Evolutionary conservation across 53 echinoderm and acorn worm genomes (phyloP).

Genomic region (Patiria pectinifera): DNA sequence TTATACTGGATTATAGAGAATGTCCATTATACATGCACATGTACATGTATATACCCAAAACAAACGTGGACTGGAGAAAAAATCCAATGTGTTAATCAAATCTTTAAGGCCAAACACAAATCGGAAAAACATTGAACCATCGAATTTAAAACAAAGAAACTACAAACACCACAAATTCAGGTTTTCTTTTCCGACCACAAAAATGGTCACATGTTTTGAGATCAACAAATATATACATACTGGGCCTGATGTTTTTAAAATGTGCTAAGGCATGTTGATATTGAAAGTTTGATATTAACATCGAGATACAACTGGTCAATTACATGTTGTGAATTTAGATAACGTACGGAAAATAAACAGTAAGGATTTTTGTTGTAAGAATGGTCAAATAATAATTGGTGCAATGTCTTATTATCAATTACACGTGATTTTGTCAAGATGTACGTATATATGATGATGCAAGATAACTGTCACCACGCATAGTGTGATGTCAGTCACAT

Average conservation of each 20-base stretch:
- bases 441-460: neutral
- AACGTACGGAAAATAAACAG: neutral
- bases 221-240: slow-evolving; percentile 61
- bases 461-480: too few species aligned
- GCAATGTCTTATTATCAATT: neutral
- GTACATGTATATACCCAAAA: too few species aligned
- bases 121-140: neutral
- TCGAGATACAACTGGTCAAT: neutral
- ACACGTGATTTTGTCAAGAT: neutral
- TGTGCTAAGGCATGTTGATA: slow-evolving; percentile 45
- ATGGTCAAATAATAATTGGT: neutral
- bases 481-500: too few species aligned
- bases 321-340: neutral
- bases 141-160: neutral
- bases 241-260: slow-evolving; percentile 12
- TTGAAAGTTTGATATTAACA: neutral
- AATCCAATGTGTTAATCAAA: too few species aligned
- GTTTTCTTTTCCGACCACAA: slow-evolving; percentile 24
- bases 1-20: too few species aligned
- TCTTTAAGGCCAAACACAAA: too few species aligned
- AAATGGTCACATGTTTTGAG: slow-evolving; percentile 45
- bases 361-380: neutral
- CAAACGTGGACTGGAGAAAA: too few species aligned
- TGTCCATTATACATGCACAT: too few species aligned
- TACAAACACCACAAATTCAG: neutral